Base-by-base conservation (phyloP, 2,797 vertebrate genomes). In the Coregonus suidteri region DNA sequence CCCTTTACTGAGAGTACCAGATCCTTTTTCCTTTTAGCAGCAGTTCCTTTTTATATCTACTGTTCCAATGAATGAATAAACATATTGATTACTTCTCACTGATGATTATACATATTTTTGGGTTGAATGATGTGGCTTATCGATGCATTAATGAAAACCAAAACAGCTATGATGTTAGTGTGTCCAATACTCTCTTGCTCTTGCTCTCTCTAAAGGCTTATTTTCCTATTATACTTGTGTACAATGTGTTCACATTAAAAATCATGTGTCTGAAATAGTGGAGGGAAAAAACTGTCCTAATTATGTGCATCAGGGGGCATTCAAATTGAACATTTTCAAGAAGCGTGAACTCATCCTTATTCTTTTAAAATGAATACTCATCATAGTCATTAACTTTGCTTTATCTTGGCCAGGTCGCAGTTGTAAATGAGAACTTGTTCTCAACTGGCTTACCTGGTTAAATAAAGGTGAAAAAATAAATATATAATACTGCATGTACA, bases 321-420 rank as follows among this genome's bases (percentile, higher is more conserved):
- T 53, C 82, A 34, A 47, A 77, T 62, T 79, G 52, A 86, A 80
- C 75, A 77, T 47, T 71, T 77, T 35, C 56, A 80, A 68, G 78
- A 78, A 80, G 75, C 54, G 77, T 34, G 71, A 56, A 69, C 75
- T 71, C 52, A 66, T 66, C 56, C 4, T 56, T 30, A 71, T 84
- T 79, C 62, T 75, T 86, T 79, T 82, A 82, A 88, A 88, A 75
- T 66, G 74, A 78, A 88, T 74, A 74, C 68, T 79, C 64, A 66
- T 78, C 74, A 79, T 89, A 88, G 76, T 85, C 84, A 80, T 90
- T 87, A 84, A 85, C 25, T 25, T 25, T 25, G 25, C 25, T 25
- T 25, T 25, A 25, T 25, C 25, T 25, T 25, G 25, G 25, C 25
- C 25, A 25, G 25, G 25, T 25, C 25, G 25, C 25, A 25, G 25